Base-by-base conservation (phyloP, 2,113 vertebrate genomes). In the Jaculus jaculus region DNA sequence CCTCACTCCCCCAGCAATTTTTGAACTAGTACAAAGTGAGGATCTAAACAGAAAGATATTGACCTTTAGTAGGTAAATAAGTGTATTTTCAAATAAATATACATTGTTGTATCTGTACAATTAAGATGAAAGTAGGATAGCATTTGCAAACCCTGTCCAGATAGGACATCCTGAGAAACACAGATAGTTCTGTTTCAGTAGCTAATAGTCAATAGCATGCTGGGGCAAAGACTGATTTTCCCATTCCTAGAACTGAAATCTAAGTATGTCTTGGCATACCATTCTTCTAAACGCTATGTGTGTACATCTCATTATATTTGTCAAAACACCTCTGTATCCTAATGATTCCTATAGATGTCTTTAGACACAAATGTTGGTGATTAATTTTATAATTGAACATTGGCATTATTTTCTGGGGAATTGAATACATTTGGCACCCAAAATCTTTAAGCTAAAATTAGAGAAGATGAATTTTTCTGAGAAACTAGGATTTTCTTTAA, bases 331-430 rank as follows among this genome's bases (percentile, higher is more conserved):
- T 17, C 32, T 11, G 24, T 61, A 51, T 24, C 60, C 60, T 30
- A 24, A 61, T 17, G 37, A 3, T 80, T 79, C 77, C 66, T n/a
- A 73, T 73, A 21, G 47, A 1, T 34, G 6, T 61, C n/a, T 87
- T 93, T 92, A 39, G 72, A 42, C 66, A 74, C 72, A 54, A 69
- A 60, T 18, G 79, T 23, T 3, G 0, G 0, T 7, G 71, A 34
- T 82, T 66, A 3, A 9, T 94, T 96, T 88, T 91, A 4, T 85
- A 90, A 92, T n/a, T 77, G 74, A 95, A 92, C 16, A 0, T 75
- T 26, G 77, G 84, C 75, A 73, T 42, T 87, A 61, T 42, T 88
- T 93, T 65, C 86, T 37, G 7, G 26, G 34, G 32, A 68, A 77
- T 87, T 2, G 2, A 92, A 95, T 30, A 54, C 63, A 74, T 96